Conservation (phyloP, 2,797 vertebrate genomes). For the Sphaeramia orbicularis region DNA sequence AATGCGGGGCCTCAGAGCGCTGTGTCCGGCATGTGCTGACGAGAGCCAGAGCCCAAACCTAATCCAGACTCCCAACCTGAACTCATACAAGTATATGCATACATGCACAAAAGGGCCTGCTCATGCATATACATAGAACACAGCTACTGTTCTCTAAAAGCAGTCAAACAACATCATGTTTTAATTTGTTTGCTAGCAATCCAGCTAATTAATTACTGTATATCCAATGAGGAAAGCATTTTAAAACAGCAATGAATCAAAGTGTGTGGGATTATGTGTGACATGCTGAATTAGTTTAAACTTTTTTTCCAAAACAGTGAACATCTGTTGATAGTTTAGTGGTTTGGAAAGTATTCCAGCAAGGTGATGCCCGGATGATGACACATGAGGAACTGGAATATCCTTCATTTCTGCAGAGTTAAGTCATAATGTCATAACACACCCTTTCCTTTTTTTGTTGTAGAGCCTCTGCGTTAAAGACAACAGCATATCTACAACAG, state of each 20-base stretch:
- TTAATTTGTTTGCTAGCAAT: constrained; percentile 21
- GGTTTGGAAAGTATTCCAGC: constrained; percentile 62
- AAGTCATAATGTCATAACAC: constrained; percentile 52
- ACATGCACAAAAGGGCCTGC: constrained; percentile 57
- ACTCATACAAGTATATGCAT: constrained; percentile 55
- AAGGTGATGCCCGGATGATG: constrained; percentile 70
- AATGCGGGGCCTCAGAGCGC: constrained; percentile 83
- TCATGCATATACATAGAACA: constrained; percentile 54
- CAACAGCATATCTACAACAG: constrained; percentile 11
- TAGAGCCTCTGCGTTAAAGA: constrained; percentile 14
- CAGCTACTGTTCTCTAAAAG: constrained; percentile 46
- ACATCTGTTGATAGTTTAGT: constrained; percentile 71
- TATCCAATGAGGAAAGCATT: constrained; percentile 7
- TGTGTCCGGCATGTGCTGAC: constrained; percentile 79
- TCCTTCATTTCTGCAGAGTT: constrained; percentile 49
- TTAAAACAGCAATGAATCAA: neutral
- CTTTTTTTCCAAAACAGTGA: constrained; percentile 36
- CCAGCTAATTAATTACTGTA: neutral
- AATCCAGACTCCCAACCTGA: constrained; percentile 66
- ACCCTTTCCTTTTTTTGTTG: constrained; percentile 19
- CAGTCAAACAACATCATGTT: neutral
- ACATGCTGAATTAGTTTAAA: constrained; percentile 28
- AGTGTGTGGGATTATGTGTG: constrained; percentile 6
- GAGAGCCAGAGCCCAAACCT: constrained; percentile 82
- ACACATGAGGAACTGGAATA: constrained; percentile 53